Evolutionary conservation across 2,797 vertebrate species (phyloP).

Genomic region (Periparus ater): DNA sequence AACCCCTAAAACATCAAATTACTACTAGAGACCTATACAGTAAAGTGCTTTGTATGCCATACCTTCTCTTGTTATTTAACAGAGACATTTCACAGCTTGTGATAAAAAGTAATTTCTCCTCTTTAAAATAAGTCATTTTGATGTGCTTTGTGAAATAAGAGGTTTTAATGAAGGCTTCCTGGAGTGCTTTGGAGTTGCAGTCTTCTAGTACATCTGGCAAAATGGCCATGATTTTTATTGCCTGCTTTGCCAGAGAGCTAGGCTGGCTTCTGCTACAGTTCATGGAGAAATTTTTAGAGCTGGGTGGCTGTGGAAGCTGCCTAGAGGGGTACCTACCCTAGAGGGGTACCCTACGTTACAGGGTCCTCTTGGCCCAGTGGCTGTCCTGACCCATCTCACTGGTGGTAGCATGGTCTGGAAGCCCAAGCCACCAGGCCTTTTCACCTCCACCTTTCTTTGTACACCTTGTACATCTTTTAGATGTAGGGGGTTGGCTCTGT

Average conservation of each 20-base stretch:
- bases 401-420: neutral
- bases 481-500: neutral
- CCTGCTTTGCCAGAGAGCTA: neutral
- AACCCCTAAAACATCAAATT: neutral
- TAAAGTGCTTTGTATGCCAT: neutral
- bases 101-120: neutral
- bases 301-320: neutral
- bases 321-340: neutral
- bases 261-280: neutral
- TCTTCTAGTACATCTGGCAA: neutral
- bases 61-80: neutral
- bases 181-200: neutral
- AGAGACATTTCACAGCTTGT: neutral
- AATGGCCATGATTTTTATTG: neutral
- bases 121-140: neutral
- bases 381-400: neutral
- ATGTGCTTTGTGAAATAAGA: accelerated
- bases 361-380: neutral
- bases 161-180: neutral
- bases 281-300: neutral
- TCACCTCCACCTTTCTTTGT: neutral
- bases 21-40: neutral
- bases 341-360: neutral
- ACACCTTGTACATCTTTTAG: no score
- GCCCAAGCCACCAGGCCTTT: neutral